Evolutionary conservation across 2,113 vertebrate genomes (phyloP), one percentile per base, ranked within the genome.

Genomic region (Hydropotes inermis): DNA sequence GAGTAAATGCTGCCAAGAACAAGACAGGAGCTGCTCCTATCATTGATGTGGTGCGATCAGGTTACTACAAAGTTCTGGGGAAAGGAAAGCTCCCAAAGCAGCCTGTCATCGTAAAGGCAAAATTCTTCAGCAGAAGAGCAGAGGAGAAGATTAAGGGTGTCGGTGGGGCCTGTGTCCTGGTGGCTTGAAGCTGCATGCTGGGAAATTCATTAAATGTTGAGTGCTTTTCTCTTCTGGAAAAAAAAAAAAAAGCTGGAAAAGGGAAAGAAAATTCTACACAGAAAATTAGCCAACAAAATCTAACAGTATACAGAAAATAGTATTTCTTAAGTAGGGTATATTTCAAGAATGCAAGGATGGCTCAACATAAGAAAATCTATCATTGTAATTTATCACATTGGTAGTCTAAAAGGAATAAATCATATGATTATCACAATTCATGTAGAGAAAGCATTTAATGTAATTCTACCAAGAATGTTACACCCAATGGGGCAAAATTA

Each of bases 41-140:
- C n/a, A n/a, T n/a, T n/a, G n/a, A n/a, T n/a, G n/a, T n/a, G n/a
- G n/a, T n/a, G n/a, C n/a, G n/a, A n/a, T n/a, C n/a, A n/a, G n/a
- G n/a, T n/a, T n/a, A n/a, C n/a, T n/a, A n/a, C n/a, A n/a, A n/a
- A n/a, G n/a, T n/a, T n/a, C n/a, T n/a, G n/a, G n/a, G 99, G 50
- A 99, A 99, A 98, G 99, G 99, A 89, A 99, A 99, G 47, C 99
- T 99, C 90, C 99, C 99, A 87, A 99, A 99, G 96, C 99, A 99
- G 98, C 99, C 99, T 0, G 99, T 99, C 88, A 99, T 99, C 33
- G 99, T 99, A 94, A 99, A 99, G 97, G 99, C 99, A 82, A 99
- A 99, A 96, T 99, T 99, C 98, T 99, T 99, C 98, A 99, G 99
- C 95, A 98, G 99, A 95, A 95, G 98, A 97, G 99, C 99, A 0